Percentiles rank a stretch among this genome's conserved stretches.
phyloP scores from a whole-genome alignment of 2,797 vertebrate species.

The Cacajao melanocephalus region DNA sequence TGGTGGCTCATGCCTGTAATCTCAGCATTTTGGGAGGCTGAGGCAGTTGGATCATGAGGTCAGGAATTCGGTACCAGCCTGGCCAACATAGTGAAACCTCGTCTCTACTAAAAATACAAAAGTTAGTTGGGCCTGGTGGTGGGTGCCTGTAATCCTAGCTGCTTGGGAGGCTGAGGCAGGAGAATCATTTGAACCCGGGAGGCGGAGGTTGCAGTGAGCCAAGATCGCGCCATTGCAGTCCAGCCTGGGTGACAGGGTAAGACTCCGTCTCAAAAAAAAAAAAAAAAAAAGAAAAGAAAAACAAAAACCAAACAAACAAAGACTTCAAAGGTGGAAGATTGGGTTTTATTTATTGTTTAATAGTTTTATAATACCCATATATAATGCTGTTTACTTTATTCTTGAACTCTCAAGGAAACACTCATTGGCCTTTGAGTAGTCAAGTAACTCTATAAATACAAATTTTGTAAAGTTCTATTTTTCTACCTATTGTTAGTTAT shows the following conservation, averaged over 20 bases:
- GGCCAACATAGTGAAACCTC: background rate
- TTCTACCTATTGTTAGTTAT: background rate
- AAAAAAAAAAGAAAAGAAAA: too few species aligned
- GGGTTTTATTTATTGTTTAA: background rate
- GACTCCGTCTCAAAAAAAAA: background rate
- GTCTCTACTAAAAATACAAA: background rate
- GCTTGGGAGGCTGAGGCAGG: background rate
- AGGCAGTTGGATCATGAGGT: background rate
- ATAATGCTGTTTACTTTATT: background rate
- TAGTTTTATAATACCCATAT: background rate
- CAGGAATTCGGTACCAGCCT: background rate
- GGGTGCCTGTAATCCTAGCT: background rate
- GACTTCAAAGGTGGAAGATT: background rate
- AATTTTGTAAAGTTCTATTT: background rate
- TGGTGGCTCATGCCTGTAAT: background rate
- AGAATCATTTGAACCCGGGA: background rate
- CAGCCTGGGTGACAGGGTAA: background rate
- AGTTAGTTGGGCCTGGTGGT: background rate
- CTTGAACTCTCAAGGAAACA: background rate
- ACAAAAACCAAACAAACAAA: rapidly evolving
- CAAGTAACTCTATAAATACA: background rate
- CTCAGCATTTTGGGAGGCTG: background rate
- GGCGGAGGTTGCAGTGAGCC: background rate
- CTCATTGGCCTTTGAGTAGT: background rate
- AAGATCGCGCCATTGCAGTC: background rate